Conservation (phyloP, 2,113 vertebrate genomes). For the Formicarius rufipectus region DNA sequence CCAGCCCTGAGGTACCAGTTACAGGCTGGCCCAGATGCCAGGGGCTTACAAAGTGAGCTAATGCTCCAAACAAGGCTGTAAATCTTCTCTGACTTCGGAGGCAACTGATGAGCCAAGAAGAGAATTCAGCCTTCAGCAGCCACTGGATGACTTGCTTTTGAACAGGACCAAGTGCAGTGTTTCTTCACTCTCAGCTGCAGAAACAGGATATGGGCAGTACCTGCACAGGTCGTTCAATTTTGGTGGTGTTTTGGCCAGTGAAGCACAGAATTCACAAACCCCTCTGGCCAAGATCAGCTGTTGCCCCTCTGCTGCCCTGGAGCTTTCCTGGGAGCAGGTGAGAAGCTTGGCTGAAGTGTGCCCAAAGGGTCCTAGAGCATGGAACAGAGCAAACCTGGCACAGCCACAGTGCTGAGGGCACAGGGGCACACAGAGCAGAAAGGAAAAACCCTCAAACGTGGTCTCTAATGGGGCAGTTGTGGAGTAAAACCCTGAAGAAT, state of each 20-base stretch:
- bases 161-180: neutral
- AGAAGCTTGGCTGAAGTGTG: neutral
- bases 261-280: neutral
- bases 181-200: neutral
- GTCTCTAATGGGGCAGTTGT: neutral
- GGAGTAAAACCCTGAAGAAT: neutral
- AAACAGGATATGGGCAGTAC: neutral
- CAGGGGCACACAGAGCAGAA: neutral
- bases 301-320: neutral
- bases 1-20: neutral
- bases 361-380: neutral
- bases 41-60: conserved; percentile 66
- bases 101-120: conserved; percentile 30
- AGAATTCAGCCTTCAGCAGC: neutral
- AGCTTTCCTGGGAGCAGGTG: neutral
- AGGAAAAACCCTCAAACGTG: neutral
- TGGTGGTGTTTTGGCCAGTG: neutral
- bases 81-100: neutral
- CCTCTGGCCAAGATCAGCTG: neutral
- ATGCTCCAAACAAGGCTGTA: conserved; percentile 25
- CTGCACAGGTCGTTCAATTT: neutral
- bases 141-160: neutral
- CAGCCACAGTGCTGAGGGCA: neutral
- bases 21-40: conserved; percentile 13
- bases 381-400: neutral